Percentiles rank a stretch among this genome's conserved stretches.
phyloP scores from a whole-genome alignment of 2,888 invertebrate species.

The Plusia festucae region DNA sequence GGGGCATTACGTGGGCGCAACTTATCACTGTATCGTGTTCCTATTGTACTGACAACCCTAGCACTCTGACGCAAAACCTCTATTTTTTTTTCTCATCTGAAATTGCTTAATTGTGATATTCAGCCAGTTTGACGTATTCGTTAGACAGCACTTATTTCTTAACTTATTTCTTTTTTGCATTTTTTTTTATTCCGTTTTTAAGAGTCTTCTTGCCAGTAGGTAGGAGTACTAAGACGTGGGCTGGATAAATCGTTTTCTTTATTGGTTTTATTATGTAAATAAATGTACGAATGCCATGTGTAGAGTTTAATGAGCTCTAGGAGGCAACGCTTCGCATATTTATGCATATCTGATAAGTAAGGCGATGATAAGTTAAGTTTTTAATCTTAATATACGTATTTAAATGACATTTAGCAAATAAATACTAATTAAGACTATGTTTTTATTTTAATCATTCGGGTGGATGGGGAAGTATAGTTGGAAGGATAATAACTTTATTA shows the following conservation, averaged over 20 bases:
- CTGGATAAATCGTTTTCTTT: constrained; percentile 6
- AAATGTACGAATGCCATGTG: constrained; percentile 5
- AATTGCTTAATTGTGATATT: neutral
- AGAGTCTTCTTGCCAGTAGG: neutral
- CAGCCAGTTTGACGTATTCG: neutral
- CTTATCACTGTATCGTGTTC: constrained; percentile 28
- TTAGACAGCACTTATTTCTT: neutral
- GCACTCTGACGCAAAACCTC: constrained; percentile 14
- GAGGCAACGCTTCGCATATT: neutral
- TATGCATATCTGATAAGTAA: neutral
- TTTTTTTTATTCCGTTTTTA: neutral
- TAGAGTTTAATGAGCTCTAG: constrained; percentile 9
- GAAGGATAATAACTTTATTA: neutral
- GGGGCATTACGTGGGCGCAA: constrained; percentile 31
- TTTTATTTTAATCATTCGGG: neutral
- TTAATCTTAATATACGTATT: neutral
- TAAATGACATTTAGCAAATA: neutral
- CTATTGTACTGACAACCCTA: constrained; percentile 24
- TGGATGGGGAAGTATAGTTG: neutral
- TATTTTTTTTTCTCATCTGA: neutral
- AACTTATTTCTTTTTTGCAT: neutral
- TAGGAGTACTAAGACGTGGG: constrained; percentile 8
- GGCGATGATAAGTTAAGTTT: neutral
- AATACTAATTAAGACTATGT: neutral
- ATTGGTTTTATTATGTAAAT: constrained; percentile 8